These are phyloP conservation scores for Lasiurus cinereus DNA, from an alignment of 2,113 vertebrate species.

Conservation along the genomic window DNA sequence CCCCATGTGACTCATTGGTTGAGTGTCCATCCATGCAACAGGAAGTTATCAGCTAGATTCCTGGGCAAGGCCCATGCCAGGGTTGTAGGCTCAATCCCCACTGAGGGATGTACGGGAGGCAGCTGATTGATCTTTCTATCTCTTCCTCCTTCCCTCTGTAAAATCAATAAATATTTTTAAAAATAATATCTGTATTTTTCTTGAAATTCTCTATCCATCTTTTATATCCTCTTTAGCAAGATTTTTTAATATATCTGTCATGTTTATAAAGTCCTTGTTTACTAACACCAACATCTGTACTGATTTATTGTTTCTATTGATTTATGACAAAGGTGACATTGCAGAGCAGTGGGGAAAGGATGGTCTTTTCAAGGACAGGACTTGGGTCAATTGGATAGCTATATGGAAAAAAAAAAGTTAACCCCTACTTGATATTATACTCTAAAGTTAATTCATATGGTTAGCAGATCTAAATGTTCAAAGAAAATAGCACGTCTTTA, in stretches of 20 bases:
- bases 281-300: background rate
- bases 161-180: no score
- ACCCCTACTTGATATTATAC: background rate
- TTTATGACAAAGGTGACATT: background rate
- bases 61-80: no score
- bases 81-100: no score
- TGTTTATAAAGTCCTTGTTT: background rate
- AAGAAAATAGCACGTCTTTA: background rate
- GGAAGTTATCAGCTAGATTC: no score
- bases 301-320: conserved; percentile 35
- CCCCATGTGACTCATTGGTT: background rate
- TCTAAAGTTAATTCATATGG: background rate
- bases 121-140: no score
- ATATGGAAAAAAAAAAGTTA: background rate
- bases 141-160: no score
- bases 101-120: no score
- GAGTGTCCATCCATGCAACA: no score
- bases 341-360: background rate
- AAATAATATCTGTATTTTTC: background rate
- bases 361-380: conserved; percentile 1
- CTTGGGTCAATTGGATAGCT: background rate
- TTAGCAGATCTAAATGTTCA: background rate
- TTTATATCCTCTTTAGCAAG: conserved; percentile 9
- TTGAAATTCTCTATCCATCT: background rate
- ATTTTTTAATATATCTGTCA: background rate